phyloP scores from a whole-genome alignment of 1,140 invertebrate genomes.

The Eurosta solidaginis region DNA sequence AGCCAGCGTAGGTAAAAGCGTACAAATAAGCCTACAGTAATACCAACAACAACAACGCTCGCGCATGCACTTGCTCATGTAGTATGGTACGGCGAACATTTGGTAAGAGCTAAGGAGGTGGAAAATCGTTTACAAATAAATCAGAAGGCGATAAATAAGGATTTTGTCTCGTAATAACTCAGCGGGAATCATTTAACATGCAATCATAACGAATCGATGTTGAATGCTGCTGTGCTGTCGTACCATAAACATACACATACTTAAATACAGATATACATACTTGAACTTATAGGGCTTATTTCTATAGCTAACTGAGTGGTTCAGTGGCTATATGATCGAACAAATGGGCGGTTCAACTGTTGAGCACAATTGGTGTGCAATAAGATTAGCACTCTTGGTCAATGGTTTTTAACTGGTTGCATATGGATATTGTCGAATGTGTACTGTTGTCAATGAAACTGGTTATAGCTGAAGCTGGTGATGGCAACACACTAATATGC shows the following conservation, averaged over 20 bases:
- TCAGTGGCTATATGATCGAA: not conserved
- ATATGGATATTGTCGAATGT: too few relatives aligned
- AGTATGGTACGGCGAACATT: conserved; percentile 15
- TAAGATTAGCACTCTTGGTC: too few relatives aligned
- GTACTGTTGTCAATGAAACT: too few relatives aligned
- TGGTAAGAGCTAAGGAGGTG: not conserved
- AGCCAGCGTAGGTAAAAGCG: not conserved
- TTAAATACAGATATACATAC: not conserved
- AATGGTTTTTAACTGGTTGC: too few relatives aligned
- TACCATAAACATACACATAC: not conserved
- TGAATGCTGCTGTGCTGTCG: conserved; percentile 48
- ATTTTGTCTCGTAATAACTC: conserved; percentile 61
- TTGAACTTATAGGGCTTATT: not conserved
- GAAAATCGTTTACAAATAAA: conserved; percentile 60
- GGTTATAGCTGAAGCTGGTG: too few relatives aligned
- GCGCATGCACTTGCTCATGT: not conserved
- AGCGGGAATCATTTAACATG: conserved; percentile 60
- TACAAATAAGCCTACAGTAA: too few relatives aligned
- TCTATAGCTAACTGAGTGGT: not conserved
- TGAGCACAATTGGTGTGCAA: not conserved
- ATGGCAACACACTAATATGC: not conserved
- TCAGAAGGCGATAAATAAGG: conserved; percentile 61
- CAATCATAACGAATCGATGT: conserved; percentile 60
- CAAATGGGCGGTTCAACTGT: not conserved
- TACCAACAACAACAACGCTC: not conserved